Evolutionary conservation across 2,113 vertebrate species (phyloP).

Genomic region (Pteruthius melanotis): DNA sequence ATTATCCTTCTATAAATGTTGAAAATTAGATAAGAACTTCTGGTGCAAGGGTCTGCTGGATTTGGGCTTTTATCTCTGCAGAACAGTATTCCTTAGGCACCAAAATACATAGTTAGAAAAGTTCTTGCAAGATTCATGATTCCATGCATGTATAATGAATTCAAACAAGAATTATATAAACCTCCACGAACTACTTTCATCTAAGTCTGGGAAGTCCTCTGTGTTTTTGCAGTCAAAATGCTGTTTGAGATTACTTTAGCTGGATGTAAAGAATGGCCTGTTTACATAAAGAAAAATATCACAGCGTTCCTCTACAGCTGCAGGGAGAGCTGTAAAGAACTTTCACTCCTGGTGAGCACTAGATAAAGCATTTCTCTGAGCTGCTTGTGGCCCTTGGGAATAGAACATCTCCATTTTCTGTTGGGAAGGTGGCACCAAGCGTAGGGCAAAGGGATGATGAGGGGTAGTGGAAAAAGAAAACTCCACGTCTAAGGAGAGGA

Average conservation of each 20-base stretch:
- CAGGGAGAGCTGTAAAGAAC: neutral
- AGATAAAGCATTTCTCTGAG: neutral
- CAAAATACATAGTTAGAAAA: conserved; percentile 49
- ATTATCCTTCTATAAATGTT: conserved; percentile 56
- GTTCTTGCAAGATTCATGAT: conserved; percentile 65
- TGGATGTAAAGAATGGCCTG: conserved; percentile 15
- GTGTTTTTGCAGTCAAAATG: conserved; percentile 40
- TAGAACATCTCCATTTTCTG: neutral
- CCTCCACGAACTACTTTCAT: conserved; percentile 48
- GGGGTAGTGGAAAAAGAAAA: neutral
- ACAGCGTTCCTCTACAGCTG: neutral
- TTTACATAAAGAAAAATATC: conserved; percentile 22
- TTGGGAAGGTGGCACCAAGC: neutral
- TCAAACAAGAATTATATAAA: conserved; percentile 59
- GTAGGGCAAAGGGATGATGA: neutral
- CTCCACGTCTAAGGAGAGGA: neutral
- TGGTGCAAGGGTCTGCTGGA: conserved; percentile 12
- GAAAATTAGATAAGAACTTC: conserved; percentile 53
- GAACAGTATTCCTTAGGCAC: conserved; percentile 54
- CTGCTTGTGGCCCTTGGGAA: neutral
- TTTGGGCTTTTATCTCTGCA: conserved; percentile 53
- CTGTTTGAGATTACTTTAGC: neutral
- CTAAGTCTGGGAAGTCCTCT: conserved; percentile 43
- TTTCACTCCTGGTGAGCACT: neutral
- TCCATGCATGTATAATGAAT: conserved; percentile 59